Evolutionary conservation across 2,888 invertebrate genomes (phyloP), one percentile per base, ranked within the genome.

Genomic region (Chaitophorus viminalis): DNA sequence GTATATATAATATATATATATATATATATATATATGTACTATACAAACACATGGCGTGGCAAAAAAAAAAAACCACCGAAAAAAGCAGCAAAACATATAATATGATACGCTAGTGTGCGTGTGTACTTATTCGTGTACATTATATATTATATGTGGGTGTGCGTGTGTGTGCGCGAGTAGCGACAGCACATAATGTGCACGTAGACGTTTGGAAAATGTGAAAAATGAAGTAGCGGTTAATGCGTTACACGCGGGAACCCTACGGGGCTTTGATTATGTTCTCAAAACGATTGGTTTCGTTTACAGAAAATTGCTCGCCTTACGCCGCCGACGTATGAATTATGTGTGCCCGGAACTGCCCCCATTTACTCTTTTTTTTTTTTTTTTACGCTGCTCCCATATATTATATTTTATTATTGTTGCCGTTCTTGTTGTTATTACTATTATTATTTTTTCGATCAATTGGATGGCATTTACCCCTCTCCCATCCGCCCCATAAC

Each of bases 201-300:
- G 81, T 81, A 87, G 87, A 87, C 87, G 87, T 87, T 87, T 31
- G 81, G 79, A 87, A 87, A 87, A 87, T 87, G 87, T 87, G 87
- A 87, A 87, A 87, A 87, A 87, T 87, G 87, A 87, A 87, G 87
- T 87, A 87, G 87, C 87, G 87, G 87, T 87, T 87, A 87, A 87
- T 81, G 87, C 87, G 72, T 79, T 81, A 81, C 79, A 87, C 79
- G 60, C 70, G 81, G 81, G 39, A 87, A 87, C 87, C 87, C 87
- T 87, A 81, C 87, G 87, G 87, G 79, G 87, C 60, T 87, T 87
- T 87, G 87, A 87, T 87, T 87, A 87, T 87, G 87, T 87, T 87
- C 87, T 87, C 87, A 87, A 87, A 87, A 79, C 87, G 87, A 87
- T 87, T 87, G 87, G 87, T 87, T 87, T 87, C 87, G 87, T 87